Evolutionary conservation across 2,888 invertebrate genomes (phyloP).

Genomic region (Patella ulyssiponensis): DNA sequence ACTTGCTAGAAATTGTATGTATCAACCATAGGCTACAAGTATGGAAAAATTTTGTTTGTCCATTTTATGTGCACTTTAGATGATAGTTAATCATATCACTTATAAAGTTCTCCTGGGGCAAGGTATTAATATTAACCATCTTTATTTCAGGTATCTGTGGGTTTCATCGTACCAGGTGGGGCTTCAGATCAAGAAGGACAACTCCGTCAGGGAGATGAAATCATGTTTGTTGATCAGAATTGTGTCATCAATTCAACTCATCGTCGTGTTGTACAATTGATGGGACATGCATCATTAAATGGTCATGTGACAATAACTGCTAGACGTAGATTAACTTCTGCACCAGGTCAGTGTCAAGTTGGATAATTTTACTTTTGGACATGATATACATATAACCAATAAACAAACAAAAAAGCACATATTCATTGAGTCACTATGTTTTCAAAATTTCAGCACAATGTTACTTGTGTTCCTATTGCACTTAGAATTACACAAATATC

Average conservation of each 20-base stretch:
- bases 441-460: no score
- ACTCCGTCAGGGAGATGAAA: constrained; percentile 92
- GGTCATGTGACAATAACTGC: constrained; percentile 89
- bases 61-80: no score
- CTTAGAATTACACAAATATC: no score
- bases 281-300: constrained; percentile 88
- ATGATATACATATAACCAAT: no score
- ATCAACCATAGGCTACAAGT: no score
- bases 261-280: constrained; percentile 91
- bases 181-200: constrained; percentile 93
- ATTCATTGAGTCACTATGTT: no score
- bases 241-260: constrained; percentile 90
- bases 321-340: constrained; percentile 75
- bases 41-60: no score
- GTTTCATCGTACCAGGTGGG: constrained; percentile 96
- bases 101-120: neutral
- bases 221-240: constrained; percentile 92
- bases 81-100: neutral
- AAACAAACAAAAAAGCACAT: no score
- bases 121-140: constrained; percentile 7
- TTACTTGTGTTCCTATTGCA: no score
- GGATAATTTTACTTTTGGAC: no score
- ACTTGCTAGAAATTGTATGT: no score
- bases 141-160: constrained; percentile 84
- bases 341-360: constrained; percentile 27